phyloP scores from a whole-genome alignment of 2,113 vertebrate species.

The Hypomesus transpacificus region DNA sequence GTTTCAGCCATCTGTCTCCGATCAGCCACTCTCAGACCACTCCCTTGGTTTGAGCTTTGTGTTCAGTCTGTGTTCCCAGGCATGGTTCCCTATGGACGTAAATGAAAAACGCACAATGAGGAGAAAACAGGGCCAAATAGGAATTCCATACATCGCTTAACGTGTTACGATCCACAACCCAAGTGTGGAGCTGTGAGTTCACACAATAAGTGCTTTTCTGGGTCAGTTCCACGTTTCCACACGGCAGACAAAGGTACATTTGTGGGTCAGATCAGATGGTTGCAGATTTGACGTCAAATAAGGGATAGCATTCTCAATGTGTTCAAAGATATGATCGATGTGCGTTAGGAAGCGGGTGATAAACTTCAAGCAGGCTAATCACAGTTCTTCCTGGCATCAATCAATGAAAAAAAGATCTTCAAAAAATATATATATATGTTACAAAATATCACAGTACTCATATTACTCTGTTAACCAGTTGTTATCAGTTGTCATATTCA shows the following conservation, averaged over 20 bases:
- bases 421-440: too few relatives aligned
- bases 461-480: too few relatives aligned
- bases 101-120: slow-evolving; percentile 12
- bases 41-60: slow-evolving; percentile 49
- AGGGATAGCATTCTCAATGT: not conserved
- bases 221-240: not conserved
- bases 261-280: slow-evolving; percentile 33
- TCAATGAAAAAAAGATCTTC: too few relatives aligned
- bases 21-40: slow-evolving; percentile 22
- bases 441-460: too few relatives aligned
- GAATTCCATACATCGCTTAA: not conserved
- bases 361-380: not conserved
- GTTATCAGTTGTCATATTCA: too few relatives aligned
- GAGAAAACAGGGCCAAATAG: slow-evolving; percentile 23
- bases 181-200: not conserved
- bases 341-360: slow-evolving; percentile 11
- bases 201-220: not conserved
- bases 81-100: slow-evolving; percentile 34
- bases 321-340: slow-evolving; percentile 33
- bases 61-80: slow-evolving; percentile 45
- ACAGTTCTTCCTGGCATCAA: too few relatives aligned
- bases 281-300: not conserved
- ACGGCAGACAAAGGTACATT: not conserved
- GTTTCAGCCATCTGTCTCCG: slow-evolving; percentile 49
- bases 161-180: not conserved